Base-by-base conservation (phyloP, 2,888 invertebrate genomes). In the Tetanocera ferruginea region DNA sequence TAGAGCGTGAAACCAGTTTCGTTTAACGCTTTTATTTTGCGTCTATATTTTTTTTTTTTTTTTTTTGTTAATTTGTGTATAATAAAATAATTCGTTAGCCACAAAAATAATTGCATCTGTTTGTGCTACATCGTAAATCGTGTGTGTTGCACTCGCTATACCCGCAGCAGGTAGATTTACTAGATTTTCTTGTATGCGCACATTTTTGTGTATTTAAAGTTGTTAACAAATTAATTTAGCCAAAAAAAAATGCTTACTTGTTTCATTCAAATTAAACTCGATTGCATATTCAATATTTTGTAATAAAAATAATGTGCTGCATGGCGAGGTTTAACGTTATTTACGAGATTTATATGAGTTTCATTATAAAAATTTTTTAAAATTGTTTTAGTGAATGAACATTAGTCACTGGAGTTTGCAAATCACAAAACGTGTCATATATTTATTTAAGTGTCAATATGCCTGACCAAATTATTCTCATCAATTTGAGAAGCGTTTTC, bases 141-240 rank as follows among this genome's bases (percentile, higher is more conserved):
- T 23, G 23, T 19, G 8, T 19, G 55, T 23, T 19, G 55, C 55
- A 55, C n/a, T 23, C 19, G 19, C 55, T 8, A 55, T 23, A 19
- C 19, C 55, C 23, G 55, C 55, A 19, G 55, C 3, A 55, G 55
- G 55, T 55, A 55, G 55, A 19, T 55, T 19, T 55, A 19, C 55
- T 19, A 55, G 55, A 55, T 55, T 55, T 55, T 19, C 55, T 55
- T 55, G 55, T 19, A 19, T 55, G n/a, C 43, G 43, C 43, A 11
- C 11, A 19, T 55, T 55, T 55, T 55, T 55, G 23, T 55, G 23
- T 55, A 23, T 28, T 70, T 70, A n/a, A 52, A 70, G 31, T 52
- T 70, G 70, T 70, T 28, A 55, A 70, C 70, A 70, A 70, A 70
- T 70, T 55, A 70, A 70, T 70, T 70, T 70, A 25, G 52, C 52